Evolutionary conservation across 2,888 invertebrate genomes (phyloP), one percentile per base, ranked within the genome.

Genomic region (Limnephilus lunatus): DNA sequence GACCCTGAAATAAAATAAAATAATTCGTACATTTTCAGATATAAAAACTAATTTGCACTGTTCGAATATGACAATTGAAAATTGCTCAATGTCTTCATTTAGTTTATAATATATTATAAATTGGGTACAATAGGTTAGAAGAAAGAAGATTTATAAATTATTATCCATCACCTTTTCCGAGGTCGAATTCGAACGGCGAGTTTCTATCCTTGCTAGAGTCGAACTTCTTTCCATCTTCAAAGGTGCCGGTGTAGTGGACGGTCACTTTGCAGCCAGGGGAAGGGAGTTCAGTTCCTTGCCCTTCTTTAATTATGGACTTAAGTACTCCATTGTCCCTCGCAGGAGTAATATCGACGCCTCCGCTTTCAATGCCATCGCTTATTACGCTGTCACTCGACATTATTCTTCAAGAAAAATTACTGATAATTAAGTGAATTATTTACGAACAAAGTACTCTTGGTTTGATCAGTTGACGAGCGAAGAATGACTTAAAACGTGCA

Each of bases 201-300:
- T 97, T 97, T 92, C 98, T 97, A 94, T 98, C 98, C 94, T 97
- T 97, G 95, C 99, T 99, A 0, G 99, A 98, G 95, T 99, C 99
- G 95, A 99, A 99, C 94, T 98, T 97, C 4, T 98, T 97, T 81
- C 99, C 99, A 95, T 99, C 98, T 44, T 97, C 94, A 53, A 99
- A 96, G 2, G 98, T 98, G 53, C 99, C 99, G 2, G 98, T 98
- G 95, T 99, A 99, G 95, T 99, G 99, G 0, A 99, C 97, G 7
- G 95, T 97, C 14, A 97, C 97, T 94, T 96, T 97, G 95, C 97
- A 98, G 1, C 99, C 99, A 89, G 96, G 95, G 25, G 96, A 95
- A 0, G 99, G 98, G 68, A 95, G 96, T 92, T 97, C 97, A n/a
- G 96, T 96, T 2, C 98, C 98, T 92, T 95, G 95, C 86, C 99